Base-by-base conservation (phyloP, 2,797 vertebrate genomes). In the Phylloscopus collybita region DNA sequence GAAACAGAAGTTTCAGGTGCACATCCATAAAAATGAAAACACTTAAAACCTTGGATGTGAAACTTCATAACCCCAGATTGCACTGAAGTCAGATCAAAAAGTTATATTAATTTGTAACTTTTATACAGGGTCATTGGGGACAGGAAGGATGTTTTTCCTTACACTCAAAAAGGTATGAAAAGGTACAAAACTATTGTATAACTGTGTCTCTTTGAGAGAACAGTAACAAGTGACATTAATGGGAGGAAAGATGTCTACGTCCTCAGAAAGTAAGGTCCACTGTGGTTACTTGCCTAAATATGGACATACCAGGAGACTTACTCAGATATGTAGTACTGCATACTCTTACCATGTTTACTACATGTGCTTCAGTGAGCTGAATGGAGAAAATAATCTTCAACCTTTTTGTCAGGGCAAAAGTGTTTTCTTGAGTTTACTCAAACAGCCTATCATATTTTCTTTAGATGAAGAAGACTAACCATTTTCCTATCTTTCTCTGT, bases 181-280 rank as follows among this genome's bases (percentile, higher is more conserved):
- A 70, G 4, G 7, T 57, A 64, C 13, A 69, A 50, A 74, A 30
- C 2, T 53, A 5, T 44, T 54, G 17, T 65, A 36, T 72, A 54
- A 79, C 9, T 9, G 5, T 19, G 6, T 30, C 13, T 65, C 10
- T 72, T 36, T 27, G 56, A 79, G 80, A 79, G 44, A 64, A 44
- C 2, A 22, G 18, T 66, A 73, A 30, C 9, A n/a, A 19, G 6
- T 78, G 65, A 73, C 0, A 0, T 70, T 51, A 86, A 62, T 25
- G 30, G 18, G 22, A 78, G 75, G 13, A 72, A 73, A 84, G n/a
- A 9, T 1, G 0, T n/a, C 30, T 70, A 3, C 4, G 2, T 67
- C 8, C 32, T 76, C 22, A 67, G 36, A 60, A 88, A 82, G 30
- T 16, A 47, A 67, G 5, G 12, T 59, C n/a, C 4, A 6, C 50